phyloP scores from a whole-genome alignment of 1,140 invertebrate species.

The Notospermus geniculatus region DNA sequence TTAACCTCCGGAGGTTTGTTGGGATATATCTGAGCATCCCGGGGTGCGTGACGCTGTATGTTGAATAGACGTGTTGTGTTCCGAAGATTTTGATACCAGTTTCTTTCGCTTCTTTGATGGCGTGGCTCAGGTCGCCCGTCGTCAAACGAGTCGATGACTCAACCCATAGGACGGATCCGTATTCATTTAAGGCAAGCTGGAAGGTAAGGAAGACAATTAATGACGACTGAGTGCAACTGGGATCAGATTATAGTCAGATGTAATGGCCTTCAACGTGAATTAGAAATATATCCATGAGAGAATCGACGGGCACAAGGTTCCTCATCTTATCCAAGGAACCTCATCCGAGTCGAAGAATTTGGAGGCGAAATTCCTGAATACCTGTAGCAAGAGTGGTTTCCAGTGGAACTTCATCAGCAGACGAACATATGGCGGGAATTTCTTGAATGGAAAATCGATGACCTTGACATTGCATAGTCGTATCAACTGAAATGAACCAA shows the following conservation, averaged over 20 bases:
- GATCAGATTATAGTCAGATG: too few relatives aligned
- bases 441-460: not conserved
- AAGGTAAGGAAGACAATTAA: slow-evolving; percentile 8
- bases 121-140: slow-evolving; percentile 21
- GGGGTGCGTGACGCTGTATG: slow-evolving; percentile 33
- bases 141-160: slow-evolving; percentile 27
- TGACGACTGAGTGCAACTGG: too few relatives aligned
- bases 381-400: slow-evolving; percentile 6
- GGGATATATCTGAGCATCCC: slow-evolving; percentile 31
- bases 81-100: slow-evolving; percentile 22
- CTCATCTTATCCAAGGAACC: too few relatives aligned
- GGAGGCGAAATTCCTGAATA: not conserved
- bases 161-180: slow-evolving; percentile 30
- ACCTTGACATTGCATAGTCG: not conserved
- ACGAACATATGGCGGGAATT: slow-evolving; percentile 5
- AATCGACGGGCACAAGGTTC: too few relatives aligned
- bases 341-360: too few relatives aligned
- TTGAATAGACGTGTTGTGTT: slow-evolving; percentile 23
- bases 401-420: slow-evolving; percentile 7
- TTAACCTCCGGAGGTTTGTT: slow-evolving; percentile 23
- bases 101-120: slow-evolving; percentile 11
- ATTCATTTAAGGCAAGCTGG: slow-evolving; percentile 29
- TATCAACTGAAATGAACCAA: not conserved
- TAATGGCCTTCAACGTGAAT: too few relatives aligned
- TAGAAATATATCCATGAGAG: too few relatives aligned